Evolutionary conservation across 2,113 vertebrate species (phyloP).

Genomic region (Neotoma lepida): DNA sequence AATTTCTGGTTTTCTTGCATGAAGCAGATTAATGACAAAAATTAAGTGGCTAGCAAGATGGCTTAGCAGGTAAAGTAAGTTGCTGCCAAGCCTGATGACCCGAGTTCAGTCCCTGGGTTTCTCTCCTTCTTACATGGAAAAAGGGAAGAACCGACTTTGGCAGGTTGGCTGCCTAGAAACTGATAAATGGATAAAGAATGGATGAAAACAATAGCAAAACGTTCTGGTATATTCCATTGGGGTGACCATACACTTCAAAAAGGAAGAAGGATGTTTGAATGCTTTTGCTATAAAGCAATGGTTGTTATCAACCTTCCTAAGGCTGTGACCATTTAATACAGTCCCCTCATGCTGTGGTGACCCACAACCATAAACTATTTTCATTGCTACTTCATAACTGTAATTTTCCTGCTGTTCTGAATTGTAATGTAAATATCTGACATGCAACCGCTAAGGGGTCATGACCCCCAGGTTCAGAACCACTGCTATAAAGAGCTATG

Average conservation of each 20-base stretch:
- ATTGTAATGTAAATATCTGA: background rate
- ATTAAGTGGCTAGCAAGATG: background rate
- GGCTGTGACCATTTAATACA: background rate
- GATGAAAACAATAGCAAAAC: background rate
- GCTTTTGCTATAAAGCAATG: background rate
- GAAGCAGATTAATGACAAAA: conserved; percentile 66
- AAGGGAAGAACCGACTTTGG: background rate
- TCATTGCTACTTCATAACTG: background rate
- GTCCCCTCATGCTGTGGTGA: background rate
- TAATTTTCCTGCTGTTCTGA: background rate
- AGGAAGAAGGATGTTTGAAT: background rate
- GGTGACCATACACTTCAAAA: background rate
- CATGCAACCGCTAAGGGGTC: background rate
- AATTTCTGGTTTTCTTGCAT: conserved; percentile 53
- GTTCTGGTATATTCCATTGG: background rate
- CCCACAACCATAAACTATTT: background rate
- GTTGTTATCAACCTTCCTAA: background rate
- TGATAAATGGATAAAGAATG: background rate
- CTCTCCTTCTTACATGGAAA: background rate
- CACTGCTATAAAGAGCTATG: background rate
- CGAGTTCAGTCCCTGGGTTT: background rate
- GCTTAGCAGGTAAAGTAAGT: background rate
- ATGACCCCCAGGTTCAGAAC: background rate
- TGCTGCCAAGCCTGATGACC: background rate
- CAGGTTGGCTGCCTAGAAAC: background rate